Conservation (phyloP, 2,113 vertebrate genomes). For the Artemisiospiza belli region DNA sequence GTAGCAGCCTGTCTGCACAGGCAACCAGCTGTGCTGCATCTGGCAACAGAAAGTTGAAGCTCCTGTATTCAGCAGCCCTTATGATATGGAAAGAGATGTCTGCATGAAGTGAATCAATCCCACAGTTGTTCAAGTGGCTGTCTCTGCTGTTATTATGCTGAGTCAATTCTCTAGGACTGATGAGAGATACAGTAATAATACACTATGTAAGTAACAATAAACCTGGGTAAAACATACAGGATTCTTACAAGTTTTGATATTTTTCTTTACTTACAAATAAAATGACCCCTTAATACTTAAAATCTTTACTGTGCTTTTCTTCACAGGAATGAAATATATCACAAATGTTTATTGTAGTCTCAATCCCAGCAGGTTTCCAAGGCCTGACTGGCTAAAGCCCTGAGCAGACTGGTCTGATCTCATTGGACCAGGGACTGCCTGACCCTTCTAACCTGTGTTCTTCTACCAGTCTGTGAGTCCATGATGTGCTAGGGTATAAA, state of each 20-base stretch:
- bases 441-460: neutral
- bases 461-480: neutral
- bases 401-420: neutral
- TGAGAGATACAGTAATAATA: neutral
- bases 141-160: neutral
- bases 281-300: neutral
- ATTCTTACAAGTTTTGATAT: neutral
- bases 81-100: neutral
- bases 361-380: neutral
- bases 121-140: neutral
- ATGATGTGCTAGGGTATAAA: neutral
- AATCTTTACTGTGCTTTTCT: neutral
- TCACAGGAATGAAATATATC: neutral
- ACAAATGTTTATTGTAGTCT: neutral
- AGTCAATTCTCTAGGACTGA: neutral
- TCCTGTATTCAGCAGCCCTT: neutral
- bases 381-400: neutral
- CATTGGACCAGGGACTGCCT: neutral
- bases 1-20: neutral
- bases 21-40: neutral
- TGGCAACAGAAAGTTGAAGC: neutral
- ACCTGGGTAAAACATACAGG: neutral
- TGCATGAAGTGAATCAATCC: neutral
- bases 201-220: neutral
- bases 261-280: neutral